Base-by-base conservation (phyloP, 92 coral and sea anemone genomes). In the Umimayanthus kanabou region DNA sequence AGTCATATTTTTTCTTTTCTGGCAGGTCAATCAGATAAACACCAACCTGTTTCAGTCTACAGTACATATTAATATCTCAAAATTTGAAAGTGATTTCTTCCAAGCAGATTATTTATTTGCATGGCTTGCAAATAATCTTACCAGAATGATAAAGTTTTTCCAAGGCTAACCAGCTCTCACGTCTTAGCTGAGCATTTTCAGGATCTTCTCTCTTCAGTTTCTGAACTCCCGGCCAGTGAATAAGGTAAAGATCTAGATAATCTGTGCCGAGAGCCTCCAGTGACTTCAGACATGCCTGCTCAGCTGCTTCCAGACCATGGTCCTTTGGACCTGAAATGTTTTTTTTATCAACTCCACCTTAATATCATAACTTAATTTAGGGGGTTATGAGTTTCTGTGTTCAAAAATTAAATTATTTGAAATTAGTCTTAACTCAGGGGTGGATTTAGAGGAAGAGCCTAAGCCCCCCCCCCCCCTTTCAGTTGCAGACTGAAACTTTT, bases 181-280 rank as follows among this genome's bases (percentile, higher is more conserved):
- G 82, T 76, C 98, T 91, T 43, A 88, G 90, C 55, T 89, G 80
- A 5, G 87, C 86, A 86, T 96, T 96, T 39, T 89, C 90, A 37
- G 98, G 98, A 89, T 96, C 95, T 23, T 96, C 98, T 47, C 92
- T 88, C 84, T 94, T 94, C 23, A 94, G 90, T 74, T 90, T 94
- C 77, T 94, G 95, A n/a, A 85, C 94, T 33, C 96, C 98, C 79
- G 98, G 98, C 98, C 98, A 96, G 88, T 96, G 98, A 45, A 96
- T 94, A 15, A 96, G 91, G 78, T 96, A 94, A 84, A 96, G 85
- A 76, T 96, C 98, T n/a, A 96, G 87, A 80, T 96, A 94, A 18
- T 89, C 94, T 79, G 98, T 92, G 80, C 83, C 91, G 22, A 96
- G 93, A 39, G 85, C 90, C 75, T 94, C 86, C 10, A 96, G 76